Base-by-base conservation (phyloP, 2,888 invertebrate genomes). In the Allophyes oxyacanthae region DNA sequence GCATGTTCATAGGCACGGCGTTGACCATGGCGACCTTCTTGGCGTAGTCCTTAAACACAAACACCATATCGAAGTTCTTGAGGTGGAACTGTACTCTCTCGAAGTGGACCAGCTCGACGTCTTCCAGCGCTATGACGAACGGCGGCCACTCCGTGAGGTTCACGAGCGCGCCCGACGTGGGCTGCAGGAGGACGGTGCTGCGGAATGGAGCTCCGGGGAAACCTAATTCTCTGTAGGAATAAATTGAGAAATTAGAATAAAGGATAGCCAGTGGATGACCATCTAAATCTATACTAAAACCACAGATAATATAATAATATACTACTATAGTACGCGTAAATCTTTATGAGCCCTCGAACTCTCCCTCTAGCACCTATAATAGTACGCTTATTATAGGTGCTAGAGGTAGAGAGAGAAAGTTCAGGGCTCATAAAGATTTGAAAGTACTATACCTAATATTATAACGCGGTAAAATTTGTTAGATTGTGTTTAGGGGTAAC, bases 1-100 rank as follows among this genome's bases (percentile, higher is more conserved):
- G 95, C 97, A 99, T 97, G 87, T 98, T 98, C 99, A 99, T 99
- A 0, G 99, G 99, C 83, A 99, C 98, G n/a, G 99, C 99, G 86
- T 99, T 99, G 2, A 99, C 97, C 98, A 99, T 99, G 0, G 98
- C 97, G 0, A 98, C 97, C 90, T 99, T 99, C 80, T 97, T 96
- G 45, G 96, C 95, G 87, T 99, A 99, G 90, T 99, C 99, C 90
- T 99, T 99, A 88, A 99, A 99, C 45, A 99, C 98, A 85, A 99
- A 99, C 65, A 99, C 98, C 99, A 99, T 99, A 89, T 99, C 99
- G 89, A 99, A 99, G 93, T 99, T 99, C 92, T 99, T 99, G 77
- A 99, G 94, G 83, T 99, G 99, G 89, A 99, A 99, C 88, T 99
- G 98, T 10, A 99, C 99, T 88, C 99, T 95, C 92, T 99, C 99